phyloP scores from a whole-genome alignment of 2,888 invertebrate species.

The Amiota mariae region DNA sequence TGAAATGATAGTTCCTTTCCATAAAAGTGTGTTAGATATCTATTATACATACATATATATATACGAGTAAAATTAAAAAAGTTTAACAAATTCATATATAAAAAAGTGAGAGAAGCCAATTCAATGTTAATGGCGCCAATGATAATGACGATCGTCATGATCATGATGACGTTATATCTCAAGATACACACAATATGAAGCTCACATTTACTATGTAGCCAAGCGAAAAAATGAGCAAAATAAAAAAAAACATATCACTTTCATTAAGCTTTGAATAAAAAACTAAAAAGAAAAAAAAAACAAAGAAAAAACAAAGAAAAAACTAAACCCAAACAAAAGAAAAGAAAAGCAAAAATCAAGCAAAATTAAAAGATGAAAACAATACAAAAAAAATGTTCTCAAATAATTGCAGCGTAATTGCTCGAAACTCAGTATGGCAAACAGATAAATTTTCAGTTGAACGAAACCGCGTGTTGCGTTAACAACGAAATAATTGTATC shows the following conservation, averaged over 20 bases:
- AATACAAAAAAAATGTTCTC: constrained; percentile 5
- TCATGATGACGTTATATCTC: constrained; percentile 8
- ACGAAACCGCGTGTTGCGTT: constrained; percentile 26
- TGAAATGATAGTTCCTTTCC: no score
- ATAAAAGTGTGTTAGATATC: no score
- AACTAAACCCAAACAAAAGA: constrained; percentile 1
- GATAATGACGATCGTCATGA: not conserved
- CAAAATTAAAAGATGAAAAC: constrained; percentile 1
- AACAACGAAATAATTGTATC: no score
- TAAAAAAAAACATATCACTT: constrained; percentile 20
- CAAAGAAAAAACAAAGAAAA: not conserved
- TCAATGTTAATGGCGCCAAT: constrained; percentile 7
- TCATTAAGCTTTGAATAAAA: constrained; percentile 25
- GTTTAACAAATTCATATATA: not conserved
- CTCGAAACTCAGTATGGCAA: not conserved
- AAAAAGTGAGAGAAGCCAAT: constrained; percentile 4
- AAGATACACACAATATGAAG: not conserved
- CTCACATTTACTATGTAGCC: not conserved
- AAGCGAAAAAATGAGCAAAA: constrained; percentile 6
- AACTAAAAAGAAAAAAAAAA: not conserved
- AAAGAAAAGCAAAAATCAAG: not conserved
- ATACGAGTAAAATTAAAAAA: no score
- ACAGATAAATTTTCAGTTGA: constrained; percentile 36
- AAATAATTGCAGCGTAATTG: constrained; percentile 23
- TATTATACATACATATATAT: no score